These are phyloP conservation scores for Lasioglossum figueresi DNA, from an alignment of 2,888 invertebrate species.

Conservation along the genomic window DNA sequence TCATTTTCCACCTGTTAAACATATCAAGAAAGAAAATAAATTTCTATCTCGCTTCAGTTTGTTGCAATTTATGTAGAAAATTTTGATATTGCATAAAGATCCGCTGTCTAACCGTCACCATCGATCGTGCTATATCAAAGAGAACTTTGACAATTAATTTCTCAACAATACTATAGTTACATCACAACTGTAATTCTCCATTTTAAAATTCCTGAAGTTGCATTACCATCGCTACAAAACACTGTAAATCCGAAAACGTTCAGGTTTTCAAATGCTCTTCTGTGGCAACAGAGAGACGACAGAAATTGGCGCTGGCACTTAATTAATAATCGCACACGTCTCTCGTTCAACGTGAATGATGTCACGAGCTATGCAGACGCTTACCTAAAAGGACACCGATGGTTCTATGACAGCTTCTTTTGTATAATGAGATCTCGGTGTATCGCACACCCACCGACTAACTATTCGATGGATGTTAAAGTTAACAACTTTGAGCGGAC, in stretches of 20 bases:
- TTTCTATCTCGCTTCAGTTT: too few relatives aligned
- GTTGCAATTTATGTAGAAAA: too few relatives aligned
- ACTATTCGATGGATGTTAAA: not conserved
- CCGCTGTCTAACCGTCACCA: too few relatives aligned
- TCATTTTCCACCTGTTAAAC: too few relatives aligned
- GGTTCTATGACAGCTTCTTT: not conserved
- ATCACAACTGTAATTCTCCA: not conserved
- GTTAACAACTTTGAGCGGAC: not conserved
- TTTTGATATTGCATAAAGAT: too few relatives aligned
- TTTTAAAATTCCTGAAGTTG: not conserved
- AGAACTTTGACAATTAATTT: not conserved
- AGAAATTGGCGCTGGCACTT: not conserved
- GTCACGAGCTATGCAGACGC: not conserved
- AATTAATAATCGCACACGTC: not conserved
- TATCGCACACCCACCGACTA: not conserved
- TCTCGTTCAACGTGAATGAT: not conserved
- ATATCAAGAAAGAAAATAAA: too few relatives aligned
- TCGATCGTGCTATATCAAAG: too few relatives aligned
- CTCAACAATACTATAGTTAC: not conserved
- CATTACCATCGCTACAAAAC: not conserved
- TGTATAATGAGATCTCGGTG: not conserved
- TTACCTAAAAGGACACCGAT: not conserved
- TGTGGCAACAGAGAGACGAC: not conserved
- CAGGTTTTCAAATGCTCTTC: not conserved
- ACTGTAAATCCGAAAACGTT: not conserved